Evolutionary conservation across 2,888 invertebrate species (phyloP), one percentile per base, ranked within the genome.

Genomic region (Mythimna lalbum): DNA sequence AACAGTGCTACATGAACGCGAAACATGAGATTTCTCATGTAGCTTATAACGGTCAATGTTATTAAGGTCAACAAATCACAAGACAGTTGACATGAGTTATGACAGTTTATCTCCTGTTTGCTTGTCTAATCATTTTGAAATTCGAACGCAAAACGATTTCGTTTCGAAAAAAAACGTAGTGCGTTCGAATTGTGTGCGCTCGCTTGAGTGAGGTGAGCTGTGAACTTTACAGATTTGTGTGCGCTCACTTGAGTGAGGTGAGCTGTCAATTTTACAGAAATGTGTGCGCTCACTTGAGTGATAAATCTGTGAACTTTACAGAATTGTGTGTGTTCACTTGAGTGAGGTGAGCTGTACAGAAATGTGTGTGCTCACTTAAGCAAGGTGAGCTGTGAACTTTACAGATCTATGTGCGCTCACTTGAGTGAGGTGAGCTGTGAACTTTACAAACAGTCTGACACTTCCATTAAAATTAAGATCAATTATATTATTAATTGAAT

Each of bases 401-500:
- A 39, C 14, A 39, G 21, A 57, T 21, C 36, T 33, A 21, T 21
- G 4, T 36, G 33, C 36, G 36, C n/a, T 53, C 23, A 53, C 53
- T 53, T 63, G 19, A 33, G 23, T 36, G 33, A 36, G 6, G 36
- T 36, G 56, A 21, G 21, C 57, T 14, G 14, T 57, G 17, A 21
- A 31, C 2, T 47, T 47, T 9, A n/a, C 17, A 64, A n/a, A 17
- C 17, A 53, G 23, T n/a, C 39, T 64, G 39, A 39, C n/a, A 57
- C 57, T 21, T 64, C 27, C 27, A 64, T 64, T 47, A 21, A 66
- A 67, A 31, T 31, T 39, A 43, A 43, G 5, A 43, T 43, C 23
- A 66, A 14, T 23, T 9, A 52, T 43, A 14, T 14, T 17, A 53
- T 67, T 61, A 36, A 62, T 62, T 12, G 2, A 50, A 72, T 63